Conservation (phyloP, 2,888 invertebrate species). For the Prionchulus punctatus region DNA sequence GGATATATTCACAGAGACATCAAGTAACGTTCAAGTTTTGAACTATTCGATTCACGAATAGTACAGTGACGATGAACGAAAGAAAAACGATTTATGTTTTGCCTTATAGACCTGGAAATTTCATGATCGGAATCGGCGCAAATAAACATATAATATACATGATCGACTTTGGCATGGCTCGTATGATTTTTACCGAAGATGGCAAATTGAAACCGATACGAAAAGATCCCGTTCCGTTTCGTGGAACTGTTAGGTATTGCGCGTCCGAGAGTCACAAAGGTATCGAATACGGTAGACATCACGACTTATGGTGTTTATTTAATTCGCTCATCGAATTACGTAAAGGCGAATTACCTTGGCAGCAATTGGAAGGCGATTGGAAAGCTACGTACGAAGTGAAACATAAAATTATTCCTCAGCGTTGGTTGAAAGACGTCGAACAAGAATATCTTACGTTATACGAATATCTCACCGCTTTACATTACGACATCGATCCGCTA, state of each 20-base stretch:
- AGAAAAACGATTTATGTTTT: too few species aligned
- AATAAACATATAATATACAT: not conserved
- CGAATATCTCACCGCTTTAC: not conserved
- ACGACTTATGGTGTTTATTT: not conserved
- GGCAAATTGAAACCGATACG: not conserved
- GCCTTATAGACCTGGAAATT: slow-evolving; percentile 2
- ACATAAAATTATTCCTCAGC: not conserved
- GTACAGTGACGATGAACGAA: not conserved
- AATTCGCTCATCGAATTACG: not conserved
- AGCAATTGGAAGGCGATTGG: not conserved
- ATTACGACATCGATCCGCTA: not conserved
- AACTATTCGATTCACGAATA: not conserved
- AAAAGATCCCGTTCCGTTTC: not conserved
- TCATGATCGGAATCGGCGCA: not conserved
- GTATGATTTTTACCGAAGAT: not conserved
- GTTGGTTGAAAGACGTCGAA: not conserved
- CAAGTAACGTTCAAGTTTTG: too few species aligned
- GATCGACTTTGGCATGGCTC: not conserved
- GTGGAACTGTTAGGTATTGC: not conserved
- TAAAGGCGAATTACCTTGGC: not conserved
- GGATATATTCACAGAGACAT: not conserved
- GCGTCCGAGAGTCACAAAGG: not conserved
- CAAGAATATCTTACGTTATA: not conserved
- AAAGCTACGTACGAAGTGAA: not conserved
- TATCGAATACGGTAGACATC: not conserved